phyloP scores from a whole-genome alignment of 1,140 invertebrate genomes.

The Polypedilum vanderplanki region DNA sequence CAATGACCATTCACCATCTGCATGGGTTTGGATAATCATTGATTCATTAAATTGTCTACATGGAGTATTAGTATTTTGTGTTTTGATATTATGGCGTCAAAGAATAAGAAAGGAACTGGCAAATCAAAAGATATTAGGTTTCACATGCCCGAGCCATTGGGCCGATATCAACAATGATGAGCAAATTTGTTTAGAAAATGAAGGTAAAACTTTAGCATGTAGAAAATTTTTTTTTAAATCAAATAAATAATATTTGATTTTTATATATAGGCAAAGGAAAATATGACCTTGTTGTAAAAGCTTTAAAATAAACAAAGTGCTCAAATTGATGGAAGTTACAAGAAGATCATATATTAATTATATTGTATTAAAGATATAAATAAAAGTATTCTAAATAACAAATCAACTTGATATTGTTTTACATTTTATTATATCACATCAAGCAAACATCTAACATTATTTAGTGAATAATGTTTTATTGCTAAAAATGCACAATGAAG shows the following conservation, averaged over 20 bases:
- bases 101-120: constrained; percentile 52
- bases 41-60: constrained; percentile 58
- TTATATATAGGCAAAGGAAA: background rate
- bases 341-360: too few relatives aligned
- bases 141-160: background rate
- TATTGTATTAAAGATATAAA: too few relatives aligned
- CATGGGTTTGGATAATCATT: constrained; percentile 51
- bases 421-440: too few relatives aligned
- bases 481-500: too few relatives aligned
- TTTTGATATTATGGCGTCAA: constrained; percentile 53
- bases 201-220: background rate
- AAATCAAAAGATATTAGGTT: constrained; percentile 39
- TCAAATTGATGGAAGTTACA: background rate
- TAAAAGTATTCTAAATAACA: too few relatives aligned
- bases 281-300: constrained; percentile 3
- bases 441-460: too few relatives aligned
- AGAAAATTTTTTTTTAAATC: too few relatives aligned
- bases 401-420: too few relatives aligned
- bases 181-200: constrained; percentile 15
- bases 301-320: constrained; percentile 14
- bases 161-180: constrained; percentile 11
- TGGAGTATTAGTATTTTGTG: constrained; percentile 58
- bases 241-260: too few relatives aligned
- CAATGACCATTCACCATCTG: background rate
- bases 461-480: too few relatives aligned